phyloP scores from a whole-genome alignment of 2,888 invertebrate species.

The Pheosia gnoma region DNA sequence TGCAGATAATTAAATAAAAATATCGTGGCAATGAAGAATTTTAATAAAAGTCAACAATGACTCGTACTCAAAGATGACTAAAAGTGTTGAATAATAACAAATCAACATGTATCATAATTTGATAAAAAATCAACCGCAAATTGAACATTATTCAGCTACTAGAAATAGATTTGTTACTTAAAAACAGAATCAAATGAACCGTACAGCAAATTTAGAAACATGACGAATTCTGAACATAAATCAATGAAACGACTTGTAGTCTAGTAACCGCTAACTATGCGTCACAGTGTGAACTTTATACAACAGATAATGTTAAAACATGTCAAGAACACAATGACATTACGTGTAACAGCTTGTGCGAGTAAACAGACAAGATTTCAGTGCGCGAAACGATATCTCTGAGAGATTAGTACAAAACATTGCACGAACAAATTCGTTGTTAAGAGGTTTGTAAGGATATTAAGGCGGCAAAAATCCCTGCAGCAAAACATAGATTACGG shows the following conservation, averaged over 20 bases:
- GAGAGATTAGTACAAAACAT: neutral
- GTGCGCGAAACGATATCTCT: conserved; percentile 1
- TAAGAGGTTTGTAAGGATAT: too few relatives aligned
- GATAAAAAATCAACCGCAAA: neutral
- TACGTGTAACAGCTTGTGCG: conserved; percentile 7
- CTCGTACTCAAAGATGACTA: neutral
- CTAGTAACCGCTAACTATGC: neutral
- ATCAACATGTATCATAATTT: too few relatives aligned
- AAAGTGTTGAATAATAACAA: neutral
- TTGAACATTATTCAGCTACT: neutral
- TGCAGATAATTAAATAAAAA: neutral
- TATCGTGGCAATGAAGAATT: neutral
- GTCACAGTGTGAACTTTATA: conserved; percentile 1
- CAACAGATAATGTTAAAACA: neutral
- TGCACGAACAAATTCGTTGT: neutral
- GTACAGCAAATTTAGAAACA: neutral
- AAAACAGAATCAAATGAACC: neutral
- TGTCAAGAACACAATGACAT: conserved; percentile 19
- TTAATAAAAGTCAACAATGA: neutral
- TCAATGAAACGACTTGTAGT: neutral
- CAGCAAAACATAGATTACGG: too few relatives aligned
- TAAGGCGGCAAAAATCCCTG: too few relatives aligned
- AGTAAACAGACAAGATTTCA: conserved; percentile 15
- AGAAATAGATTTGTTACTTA: neutral
- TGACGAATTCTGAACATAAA: neutral